These are phyloP conservation scores for Trichonephila clavata DNA, from an alignment of 1,140 invertebrate genomes.

Conservation along the genomic window DNA sequence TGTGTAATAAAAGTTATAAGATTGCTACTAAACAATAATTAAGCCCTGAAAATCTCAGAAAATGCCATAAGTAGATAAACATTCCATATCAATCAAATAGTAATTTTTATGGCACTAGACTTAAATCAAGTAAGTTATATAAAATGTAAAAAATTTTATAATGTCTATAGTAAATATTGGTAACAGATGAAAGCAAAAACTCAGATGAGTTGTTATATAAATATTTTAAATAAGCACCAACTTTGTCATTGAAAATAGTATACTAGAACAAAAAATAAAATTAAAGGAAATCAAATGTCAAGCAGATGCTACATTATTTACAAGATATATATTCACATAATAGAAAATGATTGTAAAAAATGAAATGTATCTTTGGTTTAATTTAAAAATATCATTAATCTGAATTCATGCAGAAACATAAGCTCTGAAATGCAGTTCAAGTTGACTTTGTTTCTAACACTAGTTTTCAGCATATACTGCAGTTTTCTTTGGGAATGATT, in stretches of 20 bases:
- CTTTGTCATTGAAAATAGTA: neutral
- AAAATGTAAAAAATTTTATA: no score
- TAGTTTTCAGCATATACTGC: slow-evolving; percentile 21
- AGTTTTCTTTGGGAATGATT: slow-evolving; percentile 16
- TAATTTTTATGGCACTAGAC: no score
- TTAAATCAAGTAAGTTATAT: no score
- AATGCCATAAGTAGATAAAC: no score
- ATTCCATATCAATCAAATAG: no score
- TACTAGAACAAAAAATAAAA: neutral
- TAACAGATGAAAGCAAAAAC: neutral
- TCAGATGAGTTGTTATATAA: neutral
- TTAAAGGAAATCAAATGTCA: slow-evolving; percentile 9
- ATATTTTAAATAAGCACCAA: neutral
- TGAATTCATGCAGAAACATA: slow-evolving; percentile 46
- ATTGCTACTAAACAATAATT: no score
- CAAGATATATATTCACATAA: slow-evolving; percentile 32
- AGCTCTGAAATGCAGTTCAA: slow-evolving; percentile 54
- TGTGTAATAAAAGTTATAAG: no score
- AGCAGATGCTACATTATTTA: slow-evolving; percentile 33
- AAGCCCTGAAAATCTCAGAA: no score
- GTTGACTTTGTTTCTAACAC: slow-evolving; percentile 20
- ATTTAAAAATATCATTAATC: slow-evolving; percentile 47
- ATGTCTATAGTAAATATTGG: no score
- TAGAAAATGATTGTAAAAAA: slow-evolving; percentile 53
- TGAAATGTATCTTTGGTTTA: slow-evolving; percentile 49